Percentiles rank a stretch among this genome's conserved stretches.
These are phyloP conservation scores for Anorthoa munda DNA, from an alignment of 2,888 invertebrate genomes.

Conservation along the genomic window DNA sequence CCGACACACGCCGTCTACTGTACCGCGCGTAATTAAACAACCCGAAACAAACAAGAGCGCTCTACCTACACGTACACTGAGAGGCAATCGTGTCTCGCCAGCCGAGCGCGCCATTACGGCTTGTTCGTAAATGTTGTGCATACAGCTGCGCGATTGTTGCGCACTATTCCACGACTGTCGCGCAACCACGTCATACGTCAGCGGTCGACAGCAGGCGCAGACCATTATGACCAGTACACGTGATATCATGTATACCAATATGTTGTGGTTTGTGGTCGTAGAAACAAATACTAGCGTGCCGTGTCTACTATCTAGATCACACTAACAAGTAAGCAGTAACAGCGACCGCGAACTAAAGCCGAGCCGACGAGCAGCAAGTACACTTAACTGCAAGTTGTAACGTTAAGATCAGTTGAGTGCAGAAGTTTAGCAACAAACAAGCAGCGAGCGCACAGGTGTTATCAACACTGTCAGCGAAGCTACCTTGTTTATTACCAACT, in stretches of 20 bases:
- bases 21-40: slow-evolving; percentile 26
- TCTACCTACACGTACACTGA: not conserved
- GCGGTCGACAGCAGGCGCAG: not conserved
- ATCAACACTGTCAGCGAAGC: too few species aligned
- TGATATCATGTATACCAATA: not conserved
- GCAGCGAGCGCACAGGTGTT: not conserved
- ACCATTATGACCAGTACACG: not conserved
- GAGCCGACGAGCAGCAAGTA: not conserved
- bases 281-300: not conserved
- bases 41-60: slow-evolving; percentile 19
- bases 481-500: slow-evolving; percentile 1
- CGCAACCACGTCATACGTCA: too few species aligned
- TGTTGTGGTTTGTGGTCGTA: not conserved
- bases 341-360: not conserved
- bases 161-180: not conserved
- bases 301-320: not conserved
- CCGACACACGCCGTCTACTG: not conserved
- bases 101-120: not conserved
- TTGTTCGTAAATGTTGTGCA: not conserved
- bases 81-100: not conserved
- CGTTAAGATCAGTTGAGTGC: too few species aligned
- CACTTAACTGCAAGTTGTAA: too few species aligned
- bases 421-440: not conserved
- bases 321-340: not conserved
- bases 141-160: not conserved